A percentile compares a stretch with the other conserved stretches of the same genome.
These are phyloP conservation scores for Listrodromus nycthemerus DNA, from an alignment of 2,888 invertebrate species.

Conservation along the genomic window DNA sequence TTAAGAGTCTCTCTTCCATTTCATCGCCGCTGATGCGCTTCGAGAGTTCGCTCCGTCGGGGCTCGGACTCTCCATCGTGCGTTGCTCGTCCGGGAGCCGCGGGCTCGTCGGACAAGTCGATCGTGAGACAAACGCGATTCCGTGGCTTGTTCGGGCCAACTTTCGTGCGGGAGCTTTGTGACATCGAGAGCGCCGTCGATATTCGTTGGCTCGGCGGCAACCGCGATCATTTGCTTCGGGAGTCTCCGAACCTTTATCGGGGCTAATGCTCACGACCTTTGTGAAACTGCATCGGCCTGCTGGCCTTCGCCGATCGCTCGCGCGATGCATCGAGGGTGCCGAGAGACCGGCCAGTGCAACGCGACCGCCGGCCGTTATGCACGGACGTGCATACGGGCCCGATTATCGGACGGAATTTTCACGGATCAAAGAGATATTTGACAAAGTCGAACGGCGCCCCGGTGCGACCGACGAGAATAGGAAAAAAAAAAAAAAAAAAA, in stretches of 20 bases:
- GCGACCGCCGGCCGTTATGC: slow-evolving; percentile 25
- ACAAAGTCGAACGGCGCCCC: slow-evolving; percentile 2
- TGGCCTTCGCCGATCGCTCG: slow-evolving; percentile 57
- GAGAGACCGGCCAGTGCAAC: no score
- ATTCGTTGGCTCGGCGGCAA: slow-evolving; percentile 31
- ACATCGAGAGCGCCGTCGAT: slow-evolving; percentile 20
- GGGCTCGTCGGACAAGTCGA: slow-evolving; percentile 29
- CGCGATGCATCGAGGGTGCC: neutral
- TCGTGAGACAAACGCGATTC: slow-evolving; percentile 30
- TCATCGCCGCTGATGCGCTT: slow-evolving; percentile 45
- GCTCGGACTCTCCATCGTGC: neutral
- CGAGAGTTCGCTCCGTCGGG: slow-evolving; percentile 15
- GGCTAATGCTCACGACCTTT: slow-evolving; percentile 63
- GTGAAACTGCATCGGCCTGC: slow-evolving; percentile 59
- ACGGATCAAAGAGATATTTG: slow-evolving; percentile 62
- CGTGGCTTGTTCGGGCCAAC: slow-evolving; percentile 41
- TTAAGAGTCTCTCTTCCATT: slow-evolving; percentile 53
- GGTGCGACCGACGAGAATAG: slow-evolving; percentile 25
- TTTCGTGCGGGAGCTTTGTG: slow-evolving; percentile 57
- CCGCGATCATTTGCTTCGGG: slow-evolving; percentile 16
- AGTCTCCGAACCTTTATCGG: slow-evolving; percentile 67
- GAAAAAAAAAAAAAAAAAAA: no score
- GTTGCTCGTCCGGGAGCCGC: neutral
- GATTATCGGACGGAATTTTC: slow-evolving; percentile 63
- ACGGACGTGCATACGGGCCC: slow-evolving; percentile 45